Evolutionary conservation across 2,888 invertebrate species (phyloP).

Genomic region (Zeuzera pyrina): DNA sequence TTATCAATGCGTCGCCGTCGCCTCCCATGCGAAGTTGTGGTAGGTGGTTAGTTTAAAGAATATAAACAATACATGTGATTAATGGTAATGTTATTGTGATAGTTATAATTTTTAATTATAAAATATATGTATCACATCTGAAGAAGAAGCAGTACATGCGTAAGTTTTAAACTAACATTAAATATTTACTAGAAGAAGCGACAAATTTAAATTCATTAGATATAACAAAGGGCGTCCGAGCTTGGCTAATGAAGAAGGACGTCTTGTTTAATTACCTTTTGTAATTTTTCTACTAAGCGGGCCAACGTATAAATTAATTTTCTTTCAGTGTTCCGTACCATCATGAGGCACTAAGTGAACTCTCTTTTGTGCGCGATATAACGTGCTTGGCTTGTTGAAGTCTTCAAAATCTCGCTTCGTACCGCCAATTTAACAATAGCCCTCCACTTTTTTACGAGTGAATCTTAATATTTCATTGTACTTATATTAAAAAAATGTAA

Average conservation of each 20-base stretch:
- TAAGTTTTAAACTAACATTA: too few relatives aligned
- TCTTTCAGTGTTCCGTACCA: conserved; percentile 41
- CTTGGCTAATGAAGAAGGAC: conserved; percentile 61
- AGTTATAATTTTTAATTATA: neutral
- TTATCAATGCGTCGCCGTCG: too few relatives aligned
- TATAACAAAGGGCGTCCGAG: conserved; percentile 48
- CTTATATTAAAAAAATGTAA: neutral
- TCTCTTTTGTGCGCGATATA: conserved; percentile 34
- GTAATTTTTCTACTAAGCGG: conserved; percentile 59
- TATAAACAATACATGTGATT: neutral
- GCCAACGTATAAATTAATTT: conserved; percentile 58
- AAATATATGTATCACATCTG: neutral
- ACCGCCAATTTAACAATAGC: too few relatives aligned
- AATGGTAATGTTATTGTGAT: neutral
- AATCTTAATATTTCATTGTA: too few relatives aligned
- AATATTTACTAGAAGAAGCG: conserved; percentile 1
- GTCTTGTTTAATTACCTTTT: conserved; percentile 64
- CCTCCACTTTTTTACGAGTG: too few relatives aligned
- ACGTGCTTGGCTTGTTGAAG: conserved; percentile 15
- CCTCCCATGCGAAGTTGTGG: too few relatives aligned
- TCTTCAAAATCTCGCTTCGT: neutral
- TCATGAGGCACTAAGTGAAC: conserved; percentile 43
- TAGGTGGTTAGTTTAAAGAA: too few relatives aligned
- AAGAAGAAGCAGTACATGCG: neutral
- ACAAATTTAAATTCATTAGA: conserved; percentile 54